Conservation (phyloP, 2,797 vertebrate genomes). For the Liparis tanakae region DNA sequence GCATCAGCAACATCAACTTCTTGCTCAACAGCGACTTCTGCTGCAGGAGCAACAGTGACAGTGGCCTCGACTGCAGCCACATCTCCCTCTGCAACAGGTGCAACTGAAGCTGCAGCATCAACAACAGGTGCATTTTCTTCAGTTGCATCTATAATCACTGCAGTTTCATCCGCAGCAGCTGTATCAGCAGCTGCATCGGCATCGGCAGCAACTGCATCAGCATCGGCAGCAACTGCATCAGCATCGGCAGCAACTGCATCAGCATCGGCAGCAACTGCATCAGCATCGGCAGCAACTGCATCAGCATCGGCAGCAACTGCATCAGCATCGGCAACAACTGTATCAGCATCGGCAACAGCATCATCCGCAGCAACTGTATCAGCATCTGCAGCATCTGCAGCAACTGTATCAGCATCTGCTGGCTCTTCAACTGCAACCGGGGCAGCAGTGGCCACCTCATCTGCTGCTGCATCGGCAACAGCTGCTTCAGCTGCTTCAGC, state of each 20-base stretch:
- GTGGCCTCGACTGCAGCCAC: slow-evolving; percentile 50
- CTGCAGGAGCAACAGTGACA: background rate
- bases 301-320: slow-evolving; percentile 14
- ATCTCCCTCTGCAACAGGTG: slow-evolving; percentile 62
- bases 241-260: slow-evolving; percentile 50
- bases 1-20: background rate
- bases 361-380: slow-evolving; percentile 41
- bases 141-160: slow-evolving; percentile 39
- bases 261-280: slow-evolving; percentile 20
- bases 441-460: slow-evolving; percentile 39
- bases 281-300: slow-evolving; percentile 28
- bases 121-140: slow-evolving; percentile 37
- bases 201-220: slow-evolving; percentile 50
- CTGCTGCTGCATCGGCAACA: slow-evolving; percentile 17
- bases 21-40: background rate
- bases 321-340: slow-evolving; percentile 28
- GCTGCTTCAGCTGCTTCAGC: slow-evolving; percentile 29
- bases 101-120: slow-evolving; percentile 47
- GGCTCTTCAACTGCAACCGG: slow-evolving; percentile 32
- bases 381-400: slow-evolving; percentile 22
- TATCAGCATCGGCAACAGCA: slow-evolving; percentile 25
- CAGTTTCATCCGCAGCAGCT: slow-evolving; percentile 33
- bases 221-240: slow-evolving; percentile 57
- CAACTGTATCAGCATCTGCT: slow-evolving; percentile 12
- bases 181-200: slow-evolving; percentile 24